These are phyloP conservation scores for Micoletzkya japonica DNA, from an alignment of 2,888 invertebrate genomes.

Conservation along the genomic window DNA sequence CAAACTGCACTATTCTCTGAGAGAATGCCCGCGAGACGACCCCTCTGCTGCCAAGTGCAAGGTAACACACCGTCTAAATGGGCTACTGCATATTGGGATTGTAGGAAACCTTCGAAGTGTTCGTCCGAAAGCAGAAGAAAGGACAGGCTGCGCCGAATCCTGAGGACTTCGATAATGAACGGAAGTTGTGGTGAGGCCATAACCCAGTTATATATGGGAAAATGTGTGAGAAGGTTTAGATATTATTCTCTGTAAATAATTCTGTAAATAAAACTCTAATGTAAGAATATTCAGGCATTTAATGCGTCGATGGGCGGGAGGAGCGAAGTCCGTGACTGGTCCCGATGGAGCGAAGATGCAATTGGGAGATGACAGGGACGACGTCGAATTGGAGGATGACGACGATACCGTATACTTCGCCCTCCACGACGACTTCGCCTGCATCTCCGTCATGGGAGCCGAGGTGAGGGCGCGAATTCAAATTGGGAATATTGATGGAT, in stretches of 20 bases:
- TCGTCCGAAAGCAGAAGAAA: not conserved
- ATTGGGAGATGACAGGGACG: not conserved
- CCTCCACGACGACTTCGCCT: slow-evolving; percentile 9
- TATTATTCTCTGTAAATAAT: not conserved
- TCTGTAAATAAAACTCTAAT: not conserved
- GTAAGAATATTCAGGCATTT: not conserved
- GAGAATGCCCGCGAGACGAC: too few species aligned
- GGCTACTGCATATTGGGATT: too few species aligned
- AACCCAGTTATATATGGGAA: too few species aligned
- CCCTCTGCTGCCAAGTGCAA: too few species aligned
- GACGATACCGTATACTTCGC: slow-evolving; percentile 16
- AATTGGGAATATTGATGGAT: not conserved
- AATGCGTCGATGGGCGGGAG: not conserved
- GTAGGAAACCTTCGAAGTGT: slow-evolving; percentile 2
- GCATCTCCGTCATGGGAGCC: slow-evolving; percentile 8
- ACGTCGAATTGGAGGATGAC: not conserved
- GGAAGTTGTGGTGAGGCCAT: not conserved
- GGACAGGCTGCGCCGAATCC: not conserved
- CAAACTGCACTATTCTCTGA: too few species aligned
- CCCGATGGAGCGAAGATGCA: not conserved
- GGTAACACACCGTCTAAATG: too few species aligned
- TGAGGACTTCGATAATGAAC: not conserved
- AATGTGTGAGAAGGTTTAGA: too few species aligned
- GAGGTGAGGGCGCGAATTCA: too few species aligned
- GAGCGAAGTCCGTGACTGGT: not conserved